A percentile compares a stretch with the other conserved stretches of the same genome.
Conservation (phyloP, 2,888 invertebrate genomes). For the Perizoma flavofasciatum region DNA sequence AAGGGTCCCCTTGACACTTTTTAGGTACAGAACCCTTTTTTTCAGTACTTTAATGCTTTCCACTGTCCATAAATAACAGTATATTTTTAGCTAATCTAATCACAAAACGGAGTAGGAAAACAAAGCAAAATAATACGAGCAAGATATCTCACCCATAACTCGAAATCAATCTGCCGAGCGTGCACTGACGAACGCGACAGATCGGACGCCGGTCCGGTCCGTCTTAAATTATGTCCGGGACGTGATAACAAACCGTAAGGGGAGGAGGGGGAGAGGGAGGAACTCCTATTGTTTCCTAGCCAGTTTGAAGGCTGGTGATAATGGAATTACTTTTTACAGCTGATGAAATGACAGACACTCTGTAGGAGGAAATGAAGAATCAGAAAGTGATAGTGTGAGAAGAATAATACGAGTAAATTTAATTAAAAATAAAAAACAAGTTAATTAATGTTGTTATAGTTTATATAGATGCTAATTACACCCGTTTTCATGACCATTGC, state of each 20-base stretch:
- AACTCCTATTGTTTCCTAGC: slow-evolving; percentile 49
- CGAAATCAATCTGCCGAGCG: slow-evolving; percentile 45
- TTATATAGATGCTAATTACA: too few species aligned
- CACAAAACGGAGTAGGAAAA: not conserved
- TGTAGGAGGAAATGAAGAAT: slow-evolving; percentile 5
- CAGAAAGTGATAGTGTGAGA: too few species aligned
- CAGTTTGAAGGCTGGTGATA: slow-evolving; percentile 33
- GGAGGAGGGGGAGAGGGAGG: slow-evolving; percentile 42
- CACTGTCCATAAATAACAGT: too few species aligned
- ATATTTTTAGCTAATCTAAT: too few species aligned
- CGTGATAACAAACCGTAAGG: slow-evolving; percentile 69
- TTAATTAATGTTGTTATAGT: too few species aligned
- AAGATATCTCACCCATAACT: slow-evolving; percentile 1
- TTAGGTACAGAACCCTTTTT: too few species aligned
- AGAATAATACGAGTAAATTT: too few species aligned
- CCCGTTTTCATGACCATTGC: too few species aligned
- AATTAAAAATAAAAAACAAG: too few species aligned
- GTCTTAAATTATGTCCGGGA: slow-evolving; percentile 80
- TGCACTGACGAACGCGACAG: slow-evolving; percentile 46
- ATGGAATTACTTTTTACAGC: slow-evolving; percentile 32
- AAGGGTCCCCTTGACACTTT: too few species aligned
- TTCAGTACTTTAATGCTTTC: too few species aligned
- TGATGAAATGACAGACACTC: slow-evolving; percentile 24
- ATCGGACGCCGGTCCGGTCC: slow-evolving; percentile 44
- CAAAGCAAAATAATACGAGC: not conserved